A percentile compares a stretch with the other conserved stretches of the same genome.
Evolutionary conservation across 2,888 invertebrate species (phyloP).

Genomic region (Parnassius smintheus): DNA sequence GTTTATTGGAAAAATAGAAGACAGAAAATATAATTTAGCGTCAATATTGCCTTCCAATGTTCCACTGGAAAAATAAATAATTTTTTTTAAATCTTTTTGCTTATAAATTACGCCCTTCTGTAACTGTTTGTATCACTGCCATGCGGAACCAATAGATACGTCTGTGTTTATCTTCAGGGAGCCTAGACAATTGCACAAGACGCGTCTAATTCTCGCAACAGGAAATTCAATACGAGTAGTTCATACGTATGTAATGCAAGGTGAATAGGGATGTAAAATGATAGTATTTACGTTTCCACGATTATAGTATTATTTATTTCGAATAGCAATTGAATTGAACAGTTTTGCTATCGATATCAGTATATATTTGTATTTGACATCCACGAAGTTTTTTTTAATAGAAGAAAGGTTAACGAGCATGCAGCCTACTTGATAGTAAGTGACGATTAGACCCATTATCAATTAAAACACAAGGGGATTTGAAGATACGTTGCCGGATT

Average conservation of each 20-base stretch:
- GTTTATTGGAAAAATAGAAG: no score
- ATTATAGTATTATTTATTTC: not conserved
- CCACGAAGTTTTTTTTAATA: no score
- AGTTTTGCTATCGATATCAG: no score
- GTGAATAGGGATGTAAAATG: conserved; percentile 13
- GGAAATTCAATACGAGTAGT: conserved; percentile 24
- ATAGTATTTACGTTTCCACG: not conserved
- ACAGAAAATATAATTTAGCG: not conserved
- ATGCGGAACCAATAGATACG: conserved; percentile 30
- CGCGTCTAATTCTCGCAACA: conserved; percentile 20
- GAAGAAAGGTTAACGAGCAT: no score
- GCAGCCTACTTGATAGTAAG: no score
- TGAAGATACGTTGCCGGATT: no score
- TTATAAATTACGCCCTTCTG: conserved; percentile 5
- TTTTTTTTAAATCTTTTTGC: not conserved
- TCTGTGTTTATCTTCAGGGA: conserved; percentile 23
- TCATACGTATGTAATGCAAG: conserved; percentile 9
- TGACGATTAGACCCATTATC: no score
- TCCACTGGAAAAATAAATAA: not conserved
- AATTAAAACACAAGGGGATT: no score
- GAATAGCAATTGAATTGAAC: no score
- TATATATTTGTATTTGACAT: no score
- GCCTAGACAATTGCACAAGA: conserved; percentile 25
- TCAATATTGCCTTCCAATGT: not conserved
- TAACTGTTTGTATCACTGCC: conserved; percentile 29